Percentiles rank a stretch among this genome's conserved stretches.
These are phyloP conservation scores for Siphonodentalium dalli DNA, from an alignment of 2,888 invertebrate genomes.

Conservation along the genomic window DNA sequence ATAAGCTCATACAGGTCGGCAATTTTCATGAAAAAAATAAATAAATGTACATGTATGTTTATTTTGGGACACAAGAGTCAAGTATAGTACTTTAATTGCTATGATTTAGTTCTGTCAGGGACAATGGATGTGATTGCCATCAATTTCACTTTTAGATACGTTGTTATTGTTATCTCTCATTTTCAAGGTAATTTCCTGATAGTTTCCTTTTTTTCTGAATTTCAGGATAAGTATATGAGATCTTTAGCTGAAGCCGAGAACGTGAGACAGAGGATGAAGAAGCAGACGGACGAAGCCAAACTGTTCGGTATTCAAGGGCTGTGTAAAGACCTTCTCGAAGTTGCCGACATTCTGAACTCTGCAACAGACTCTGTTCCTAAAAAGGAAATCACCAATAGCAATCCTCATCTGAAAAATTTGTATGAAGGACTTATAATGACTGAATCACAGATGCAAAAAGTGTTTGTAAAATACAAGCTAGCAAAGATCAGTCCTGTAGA, in stretches of 20 bases:
- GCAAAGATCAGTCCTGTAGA: constrained; percentile 81
- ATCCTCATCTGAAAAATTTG: constrained; percentile 74
- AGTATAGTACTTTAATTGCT: no score
- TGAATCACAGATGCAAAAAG: constrained; percentile 80
- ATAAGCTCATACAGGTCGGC: no score
- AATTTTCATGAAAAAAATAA: no score
- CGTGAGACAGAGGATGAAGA: constrained; percentile 82
- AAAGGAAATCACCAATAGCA: constrained; percentile 64
- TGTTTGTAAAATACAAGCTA: constrained; percentile 90
- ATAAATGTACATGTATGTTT: no score
- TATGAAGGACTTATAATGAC: constrained; percentile 91
- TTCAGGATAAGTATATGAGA: constrained; percentile 93
- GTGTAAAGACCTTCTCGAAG: constrained; percentile 95
- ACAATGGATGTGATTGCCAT: no score
- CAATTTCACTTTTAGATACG: no score
- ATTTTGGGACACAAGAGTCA: no score
- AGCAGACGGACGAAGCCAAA: constrained; percentile 94
- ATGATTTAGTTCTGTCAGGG: no score
- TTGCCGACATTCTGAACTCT: constrained; percentile 81
- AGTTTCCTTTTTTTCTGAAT: no score
- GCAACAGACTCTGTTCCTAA: constrained; percentile 59
- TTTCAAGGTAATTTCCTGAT: no score
- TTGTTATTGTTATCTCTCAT: no score
- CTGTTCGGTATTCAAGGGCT: constrained; percentile 94
- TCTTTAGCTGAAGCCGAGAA: constrained; percentile 96